Evolutionary conservation across 2,888 invertebrate species (phyloP), one percentile per base, ranked within the genome.

Genomic region (Ecdyonurus torrentis): DNA sequence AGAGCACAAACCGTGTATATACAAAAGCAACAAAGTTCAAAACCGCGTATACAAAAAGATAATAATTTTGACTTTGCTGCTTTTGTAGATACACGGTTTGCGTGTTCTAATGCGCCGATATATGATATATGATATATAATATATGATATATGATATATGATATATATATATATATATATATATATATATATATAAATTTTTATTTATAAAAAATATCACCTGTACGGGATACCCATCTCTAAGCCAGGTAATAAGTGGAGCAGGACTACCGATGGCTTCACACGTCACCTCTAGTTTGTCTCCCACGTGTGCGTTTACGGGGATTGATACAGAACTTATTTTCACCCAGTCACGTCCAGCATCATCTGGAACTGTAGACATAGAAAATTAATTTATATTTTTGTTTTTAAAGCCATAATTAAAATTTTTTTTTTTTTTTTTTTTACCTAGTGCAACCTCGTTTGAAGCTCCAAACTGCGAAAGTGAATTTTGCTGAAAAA

Each of bases 221-320:
- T 37, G 37, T 15, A 84, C 70, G 1, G 82, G 79, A 64, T 81
- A 77, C 50, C 85, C 84, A 63, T 89, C 87, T 69, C 83, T 85
- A 67, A 87, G 75, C 93, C 93, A 94, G 69, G 85, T 81, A 19
- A 91, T 81, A 1, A 79, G 79, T 0, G 93, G 93, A 0, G 86
- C 80, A 1, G 91, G 93, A 55, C 82, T 83, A 1, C 89, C 91
- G 69, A 82, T 80, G 0, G 84, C 86, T 67, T 85, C 85, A 72
- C 94, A 95, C 62, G 80, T 79, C 18, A 94, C 77, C 69, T 86
- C 85, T 7, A 87, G 73, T 1, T 79, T 78, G 1, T 79, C 74
- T 1, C 83, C 82, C 0, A 77, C 70, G 0, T 71, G 68, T 60
- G 79, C 76, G 23, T 75, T 75, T 2, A 82, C 71, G 10, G 0